These are phyloP conservation scores for Ciconia nigra DNA, from an alignment of 2,797 vertebrate genomes.

Conservation along the genomic window DNA sequence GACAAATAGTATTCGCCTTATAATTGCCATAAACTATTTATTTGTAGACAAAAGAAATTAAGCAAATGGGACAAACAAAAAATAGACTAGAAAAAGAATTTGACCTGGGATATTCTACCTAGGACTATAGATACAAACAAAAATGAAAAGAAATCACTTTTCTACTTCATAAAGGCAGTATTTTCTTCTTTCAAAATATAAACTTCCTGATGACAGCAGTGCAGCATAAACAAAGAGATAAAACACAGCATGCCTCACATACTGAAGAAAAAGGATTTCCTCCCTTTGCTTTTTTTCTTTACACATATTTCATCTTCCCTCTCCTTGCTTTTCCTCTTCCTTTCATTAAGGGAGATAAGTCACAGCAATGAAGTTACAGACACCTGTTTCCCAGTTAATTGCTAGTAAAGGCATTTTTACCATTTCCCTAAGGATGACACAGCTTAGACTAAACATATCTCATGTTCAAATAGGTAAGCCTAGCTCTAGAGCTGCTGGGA, in stretches of 20 bases:
- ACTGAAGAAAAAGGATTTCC: not conserved
- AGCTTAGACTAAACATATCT: not conserved
- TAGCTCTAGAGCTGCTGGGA: not conserved
- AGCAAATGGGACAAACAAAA: not conserved
- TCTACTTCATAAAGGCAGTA: not conserved
- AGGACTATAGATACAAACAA: not conserved
- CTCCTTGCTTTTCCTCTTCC: not conserved
- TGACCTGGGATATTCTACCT: not conserved
- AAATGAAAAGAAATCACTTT: not conserved
- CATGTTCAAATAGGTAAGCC: not conserved
- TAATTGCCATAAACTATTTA: not conserved
- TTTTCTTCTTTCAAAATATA: not conserved
- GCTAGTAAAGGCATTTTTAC: not conserved
- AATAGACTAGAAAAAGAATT: not conserved
- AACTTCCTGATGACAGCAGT: not conserved
- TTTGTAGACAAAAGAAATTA: not conserved
- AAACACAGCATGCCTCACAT: not conserved
- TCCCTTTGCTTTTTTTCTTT: not conserved
- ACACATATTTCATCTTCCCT: not conserved
- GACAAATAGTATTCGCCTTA: not conserved
- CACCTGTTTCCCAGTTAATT: constrained; percentile 34
- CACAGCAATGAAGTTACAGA: not conserved
- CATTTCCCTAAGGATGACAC: not conserved
- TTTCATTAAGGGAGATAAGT: not conserved
- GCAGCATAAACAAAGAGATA: not conserved